phyloP scores from a whole-genome alignment of 2,888 invertebrate genomes.

The Smittia sp. region DNA sequence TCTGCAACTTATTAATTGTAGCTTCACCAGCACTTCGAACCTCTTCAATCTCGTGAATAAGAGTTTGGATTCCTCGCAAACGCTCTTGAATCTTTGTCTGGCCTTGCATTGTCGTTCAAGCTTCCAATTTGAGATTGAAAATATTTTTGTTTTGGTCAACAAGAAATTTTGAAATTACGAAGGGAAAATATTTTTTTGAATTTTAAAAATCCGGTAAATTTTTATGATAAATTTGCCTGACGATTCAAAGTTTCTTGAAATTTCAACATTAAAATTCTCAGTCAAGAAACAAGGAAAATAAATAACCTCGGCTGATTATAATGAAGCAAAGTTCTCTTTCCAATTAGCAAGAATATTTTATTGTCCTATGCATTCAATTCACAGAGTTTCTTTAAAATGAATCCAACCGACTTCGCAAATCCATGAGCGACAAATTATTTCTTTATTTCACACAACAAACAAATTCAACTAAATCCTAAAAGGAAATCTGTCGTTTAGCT shows the following conservation, averaged over 20 bases:
- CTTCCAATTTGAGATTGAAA: conserved; percentile 44
- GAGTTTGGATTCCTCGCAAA: conserved; percentile 69
- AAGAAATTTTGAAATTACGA: background rate
- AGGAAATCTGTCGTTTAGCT: conserved; percentile 61
- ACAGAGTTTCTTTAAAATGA: no score
- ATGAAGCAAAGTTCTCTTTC: no score
- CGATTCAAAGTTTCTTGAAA: no score
- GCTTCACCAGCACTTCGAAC: conserved; percentile 77
- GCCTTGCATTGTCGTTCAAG: conserved; percentile 14
- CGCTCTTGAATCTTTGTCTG: conserved; percentile 64
- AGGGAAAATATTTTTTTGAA: background rate
- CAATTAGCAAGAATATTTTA: no score
- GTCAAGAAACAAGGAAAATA: no score
- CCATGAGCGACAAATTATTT: background rate
- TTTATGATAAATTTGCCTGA: no score
- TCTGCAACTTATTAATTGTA: conserved; percentile 68
- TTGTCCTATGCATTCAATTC: no score
- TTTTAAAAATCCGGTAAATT: background rate
- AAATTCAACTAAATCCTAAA: conserved; percentile 45
- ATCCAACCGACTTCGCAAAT: no score
- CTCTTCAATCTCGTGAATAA: conserved; percentile 78
- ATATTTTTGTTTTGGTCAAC: background rate
- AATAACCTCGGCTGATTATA: no score
- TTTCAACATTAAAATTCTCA: no score
- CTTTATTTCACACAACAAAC: background rate